Percentiles rank a stretch among this genome's conserved stretches.
These are phyloP conservation scores for Drosophila paracracens DNA, from an alignment of 2,888 invertebrate genomes.

Conservation along the genomic window DNA sequence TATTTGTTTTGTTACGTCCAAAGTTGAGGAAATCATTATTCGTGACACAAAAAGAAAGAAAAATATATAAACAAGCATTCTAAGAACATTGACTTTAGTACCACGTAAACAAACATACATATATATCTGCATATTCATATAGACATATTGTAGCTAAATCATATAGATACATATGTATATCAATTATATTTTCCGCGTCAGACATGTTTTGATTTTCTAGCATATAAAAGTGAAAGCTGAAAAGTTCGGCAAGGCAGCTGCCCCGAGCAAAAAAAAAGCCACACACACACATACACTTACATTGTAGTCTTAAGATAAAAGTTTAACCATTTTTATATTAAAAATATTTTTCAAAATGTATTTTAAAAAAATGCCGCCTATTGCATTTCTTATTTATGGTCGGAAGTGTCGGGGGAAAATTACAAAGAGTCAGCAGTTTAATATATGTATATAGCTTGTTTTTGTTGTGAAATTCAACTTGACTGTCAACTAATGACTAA, in stretches of 20 bases:
- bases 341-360: conserved; percentile 75
- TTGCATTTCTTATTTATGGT: conserved; percentile 1
- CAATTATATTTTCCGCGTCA: conserved; percentile 45
- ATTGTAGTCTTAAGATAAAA: conserved; percentile 54
- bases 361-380: conserved; percentile 48
- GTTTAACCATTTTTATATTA: conserved; percentile 75
- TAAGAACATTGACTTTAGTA: conserved; percentile 39
- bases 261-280: conserved; percentile 20
- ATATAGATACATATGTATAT: conserved; percentile 42
- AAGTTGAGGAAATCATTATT: conserved; percentile 29
- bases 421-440: background rate
- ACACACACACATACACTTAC: conserved; percentile 21
- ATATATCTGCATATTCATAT: conserved; percentile 43
- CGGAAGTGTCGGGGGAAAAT: background rate
- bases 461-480: conserved; percentile 13
- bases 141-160: conserved; percentile 69
- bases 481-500: conserved; percentile 40
- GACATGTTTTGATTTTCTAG: conserved; percentile 56
- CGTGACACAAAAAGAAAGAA: conserved; percentile 17
- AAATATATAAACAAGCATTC: conserved; percentile 18
- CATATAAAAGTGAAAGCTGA: conserved; percentile 31
- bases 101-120: conserved; percentile 18
- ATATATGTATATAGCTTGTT: background rate
- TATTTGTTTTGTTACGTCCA: conserved; percentile 9
- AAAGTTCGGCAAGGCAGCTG: conserved; percentile 21